These are phyloP conservation scores for Ephialtes manifestator DNA, from an alignment of 2,888 invertebrate genomes.

Conservation along the genomic window DNA sequence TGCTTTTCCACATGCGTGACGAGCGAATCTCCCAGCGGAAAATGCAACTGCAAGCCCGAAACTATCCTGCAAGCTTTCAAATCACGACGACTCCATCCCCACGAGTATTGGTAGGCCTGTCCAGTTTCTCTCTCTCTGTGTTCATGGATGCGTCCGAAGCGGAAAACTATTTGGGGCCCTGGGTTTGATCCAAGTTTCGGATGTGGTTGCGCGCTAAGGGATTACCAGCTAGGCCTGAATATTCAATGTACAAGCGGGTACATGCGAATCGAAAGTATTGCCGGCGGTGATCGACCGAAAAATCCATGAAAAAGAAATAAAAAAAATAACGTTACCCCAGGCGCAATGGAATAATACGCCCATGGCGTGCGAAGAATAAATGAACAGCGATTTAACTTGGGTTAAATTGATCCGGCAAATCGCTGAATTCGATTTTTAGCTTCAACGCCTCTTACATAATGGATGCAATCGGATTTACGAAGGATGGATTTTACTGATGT, in stretches of 20 bases:
- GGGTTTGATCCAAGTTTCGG: conserved; percentile 10
- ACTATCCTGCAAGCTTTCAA: conserved; percentile 20
- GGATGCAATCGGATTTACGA: not conserved
- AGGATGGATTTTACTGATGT: not conserved
- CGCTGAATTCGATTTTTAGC: conserved; percentile 5
- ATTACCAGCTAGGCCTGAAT: conserved; percentile 2
- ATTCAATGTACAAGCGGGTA: not conserved
- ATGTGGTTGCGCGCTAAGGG: not conserved
- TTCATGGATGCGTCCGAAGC: conserved; percentile 1
- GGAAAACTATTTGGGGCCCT: not conserved
- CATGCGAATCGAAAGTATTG: not conserved
- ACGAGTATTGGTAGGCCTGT: not conserved
- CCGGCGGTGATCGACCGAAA: not conserved
- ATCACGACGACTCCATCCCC: conserved; percentile 19
- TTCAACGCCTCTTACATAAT: not conserved
- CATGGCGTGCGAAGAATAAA: not conserved
- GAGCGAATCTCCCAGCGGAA: not conserved
- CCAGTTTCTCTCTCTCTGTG: not conserved
- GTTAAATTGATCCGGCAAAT: not conserved
- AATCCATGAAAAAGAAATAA: conserved; percentile 1
- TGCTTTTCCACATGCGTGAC: conserved; percentile 7
- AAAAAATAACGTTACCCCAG: not conserved
- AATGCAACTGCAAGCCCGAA: not conserved
- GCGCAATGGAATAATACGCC: not conserved
- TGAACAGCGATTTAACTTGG: conserved; percentile 6